Evolutionary conservation across 1,140 invertebrate genomes (phyloP).

Genomic region (Platyscapa corneri): DNA sequence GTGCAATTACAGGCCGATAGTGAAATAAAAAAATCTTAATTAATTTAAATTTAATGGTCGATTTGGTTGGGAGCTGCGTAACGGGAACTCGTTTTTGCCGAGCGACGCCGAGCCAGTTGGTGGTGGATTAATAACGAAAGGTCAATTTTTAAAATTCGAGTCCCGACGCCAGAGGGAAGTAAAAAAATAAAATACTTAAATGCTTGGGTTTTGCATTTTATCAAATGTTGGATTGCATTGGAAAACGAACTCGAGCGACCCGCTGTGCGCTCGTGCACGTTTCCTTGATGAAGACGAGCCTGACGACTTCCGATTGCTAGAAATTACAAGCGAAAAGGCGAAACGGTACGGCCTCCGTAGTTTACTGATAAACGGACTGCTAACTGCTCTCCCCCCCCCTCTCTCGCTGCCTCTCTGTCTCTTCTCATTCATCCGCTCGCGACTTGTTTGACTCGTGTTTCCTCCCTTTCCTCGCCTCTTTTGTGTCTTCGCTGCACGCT

Average conservation of each 20-base stretch:
- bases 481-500: background rate
- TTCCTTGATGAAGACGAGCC: slow-evolving; percentile 55
- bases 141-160: background rate
- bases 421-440: background rate
- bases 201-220: background rate
- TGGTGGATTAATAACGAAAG: too few relatives aligned
- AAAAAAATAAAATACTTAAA: too few relatives aligned
- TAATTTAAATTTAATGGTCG: too few relatives aligned
- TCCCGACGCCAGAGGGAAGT: background rate
- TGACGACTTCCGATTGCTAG: slow-evolving; percentile 66
- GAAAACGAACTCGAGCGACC: background rate
- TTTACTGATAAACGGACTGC: slow-evolving; percentile 47
- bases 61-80: too few relatives aligned
- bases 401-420: background rate
- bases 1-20: too few relatives aligned
- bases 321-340: slow-evolving; percentile 59
- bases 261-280: background rate
- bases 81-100: too few relatives aligned
- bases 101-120: too few relatives aligned
- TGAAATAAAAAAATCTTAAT: too few relatives aligned
- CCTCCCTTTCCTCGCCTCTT: background rate
- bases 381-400: slow-evolving; percentile 24
- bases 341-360: slow-evolving; percentile 41
- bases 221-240: background rate
- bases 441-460: slow-evolving; percentile 39